Evolutionary conservation across 2,113 vertebrate species (phyloP).

Genomic region (Scomber scombrus): DNA sequence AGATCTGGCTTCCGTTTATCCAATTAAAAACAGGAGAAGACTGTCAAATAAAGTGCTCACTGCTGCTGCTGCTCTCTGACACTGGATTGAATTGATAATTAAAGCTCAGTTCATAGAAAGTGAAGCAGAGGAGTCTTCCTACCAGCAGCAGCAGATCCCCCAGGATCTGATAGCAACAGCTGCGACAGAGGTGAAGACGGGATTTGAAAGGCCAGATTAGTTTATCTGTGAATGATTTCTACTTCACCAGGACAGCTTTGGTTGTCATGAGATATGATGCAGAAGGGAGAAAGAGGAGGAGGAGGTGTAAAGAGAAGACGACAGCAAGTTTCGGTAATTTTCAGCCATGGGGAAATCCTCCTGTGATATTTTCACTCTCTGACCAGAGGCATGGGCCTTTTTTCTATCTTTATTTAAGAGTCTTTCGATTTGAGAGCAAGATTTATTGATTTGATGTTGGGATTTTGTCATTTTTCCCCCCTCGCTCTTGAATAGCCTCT

Average conservation of each 20-base stretch:
- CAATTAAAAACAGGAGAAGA: slow-evolving; percentile 23
- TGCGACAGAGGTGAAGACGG: background rate
- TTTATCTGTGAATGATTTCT: slow-evolving; percentile 50
- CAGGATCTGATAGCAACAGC: slow-evolving; percentile 39
- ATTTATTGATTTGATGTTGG: too few species aligned
- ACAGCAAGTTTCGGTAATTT: background rate
- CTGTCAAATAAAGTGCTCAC: slow-evolving; percentile 28
- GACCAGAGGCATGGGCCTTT: background rate
- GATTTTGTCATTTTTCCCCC: too few species aligned
- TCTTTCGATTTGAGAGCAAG: too few species aligned
- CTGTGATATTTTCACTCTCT: background rate
- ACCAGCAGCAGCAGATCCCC: slow-evolving; percentile 40
- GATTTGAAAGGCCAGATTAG: slow-evolving; percentile 40
- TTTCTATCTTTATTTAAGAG: too few species aligned
- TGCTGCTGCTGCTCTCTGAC: slow-evolving; percentile 19
- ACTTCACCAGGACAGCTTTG: background rate
- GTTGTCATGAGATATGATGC: slow-evolving; percentile 11
- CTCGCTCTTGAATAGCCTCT: too few species aligned
- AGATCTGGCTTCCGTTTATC: background rate
- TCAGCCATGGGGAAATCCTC: background rate
- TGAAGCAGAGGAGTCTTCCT: slow-evolving; percentile 43
- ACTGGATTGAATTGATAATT: slow-evolving; percentile 62
- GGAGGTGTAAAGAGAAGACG: background rate
- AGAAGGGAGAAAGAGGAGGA: background rate
- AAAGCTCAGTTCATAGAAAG: slow-evolving; percentile 42